These are phyloP conservation scores for Eurytoma californica DNA, from an alignment of 2,888 invertebrate species.

Conservation along the genomic window DNA sequence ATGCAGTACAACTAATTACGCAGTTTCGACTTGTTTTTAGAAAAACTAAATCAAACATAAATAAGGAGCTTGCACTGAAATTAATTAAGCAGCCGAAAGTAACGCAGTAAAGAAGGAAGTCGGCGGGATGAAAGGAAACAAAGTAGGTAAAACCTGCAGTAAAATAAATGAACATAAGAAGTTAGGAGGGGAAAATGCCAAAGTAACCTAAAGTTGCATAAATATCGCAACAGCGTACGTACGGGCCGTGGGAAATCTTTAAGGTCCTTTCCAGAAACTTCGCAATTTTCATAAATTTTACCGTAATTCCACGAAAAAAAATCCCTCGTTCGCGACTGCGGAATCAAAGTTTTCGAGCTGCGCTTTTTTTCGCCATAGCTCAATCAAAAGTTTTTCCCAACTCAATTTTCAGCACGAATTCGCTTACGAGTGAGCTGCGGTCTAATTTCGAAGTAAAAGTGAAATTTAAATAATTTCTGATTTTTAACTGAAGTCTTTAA, in stretches of 20 bases:
- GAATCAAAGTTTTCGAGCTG: slow-evolving; percentile 26
- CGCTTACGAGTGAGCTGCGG: too few relatives aligned
- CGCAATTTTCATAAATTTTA: slow-evolving; percentile 42
- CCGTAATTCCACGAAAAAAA: slow-evolving; percentile 11
- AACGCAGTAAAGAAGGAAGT: not conserved
- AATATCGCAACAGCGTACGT: slow-evolving; percentile 10
- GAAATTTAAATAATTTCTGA: too few relatives aligned
- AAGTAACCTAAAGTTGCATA: slow-evolving; percentile 38
- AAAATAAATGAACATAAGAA: slow-evolving; percentile 40
- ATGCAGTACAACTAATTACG: too few relatives aligned
- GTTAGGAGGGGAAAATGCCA: not conserved
- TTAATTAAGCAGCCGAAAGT: not conserved
- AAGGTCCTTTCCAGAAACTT: slow-evolving; percentile 7
- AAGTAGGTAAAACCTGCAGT: not conserved
- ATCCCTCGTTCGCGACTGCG: not conserved
- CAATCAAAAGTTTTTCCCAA: slow-evolving; percentile 6
- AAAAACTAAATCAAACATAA: not conserved
- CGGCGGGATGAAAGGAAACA: not conserved
- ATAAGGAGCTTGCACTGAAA: not conserved
- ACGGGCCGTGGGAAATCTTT: not conserved
- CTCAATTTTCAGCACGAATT: slow-evolving; percentile 1
- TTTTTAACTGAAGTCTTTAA: too few relatives aligned
- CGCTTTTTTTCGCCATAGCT: not conserved
- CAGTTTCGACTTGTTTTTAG: too few relatives aligned
- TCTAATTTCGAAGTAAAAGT: too few relatives aligned